These are phyloP conservation scores for Chaetophractus vellerosus DNA, from an alignment of 2,797 vertebrate genomes.

Conservation along the genomic window DNA sequence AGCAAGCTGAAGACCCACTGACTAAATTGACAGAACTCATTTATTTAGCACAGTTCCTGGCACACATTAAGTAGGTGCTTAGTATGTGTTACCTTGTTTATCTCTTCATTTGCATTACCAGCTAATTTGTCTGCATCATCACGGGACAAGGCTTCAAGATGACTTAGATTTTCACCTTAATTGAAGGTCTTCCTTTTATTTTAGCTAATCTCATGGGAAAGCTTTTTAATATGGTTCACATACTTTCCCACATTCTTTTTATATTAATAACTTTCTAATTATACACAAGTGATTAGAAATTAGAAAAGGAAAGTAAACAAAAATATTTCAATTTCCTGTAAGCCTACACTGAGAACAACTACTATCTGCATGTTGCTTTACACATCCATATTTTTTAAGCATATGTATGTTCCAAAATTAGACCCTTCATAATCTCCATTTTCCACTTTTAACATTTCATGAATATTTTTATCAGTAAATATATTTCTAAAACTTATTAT, in stretches of 20 bases:
- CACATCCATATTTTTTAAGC: background rate
- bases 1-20: background rate
- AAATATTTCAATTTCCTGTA: background rate
- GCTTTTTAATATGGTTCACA: background rate
- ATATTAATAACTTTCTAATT: background rate
- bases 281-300: background rate
- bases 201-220: background rate
- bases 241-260: background rate
- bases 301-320: background rate
- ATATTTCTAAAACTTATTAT: background rate
- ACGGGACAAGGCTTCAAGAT: background rate
- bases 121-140: too few species aligned
- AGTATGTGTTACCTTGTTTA: accelerated
- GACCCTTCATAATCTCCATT: background rate
- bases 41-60: background rate
- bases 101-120: accelerated
- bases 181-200: background rate
- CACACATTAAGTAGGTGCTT: accelerated
- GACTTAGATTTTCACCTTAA: background rate
- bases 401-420: background rate
- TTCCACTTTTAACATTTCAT: background rate
- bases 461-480: background rate
- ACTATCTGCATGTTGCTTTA: background rate
- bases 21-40: background rate
- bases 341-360: background rate